Base-by-base conservation (phyloP, 2,797 vertebrate genomes). In the Crenichthys baileyi region DNA sequence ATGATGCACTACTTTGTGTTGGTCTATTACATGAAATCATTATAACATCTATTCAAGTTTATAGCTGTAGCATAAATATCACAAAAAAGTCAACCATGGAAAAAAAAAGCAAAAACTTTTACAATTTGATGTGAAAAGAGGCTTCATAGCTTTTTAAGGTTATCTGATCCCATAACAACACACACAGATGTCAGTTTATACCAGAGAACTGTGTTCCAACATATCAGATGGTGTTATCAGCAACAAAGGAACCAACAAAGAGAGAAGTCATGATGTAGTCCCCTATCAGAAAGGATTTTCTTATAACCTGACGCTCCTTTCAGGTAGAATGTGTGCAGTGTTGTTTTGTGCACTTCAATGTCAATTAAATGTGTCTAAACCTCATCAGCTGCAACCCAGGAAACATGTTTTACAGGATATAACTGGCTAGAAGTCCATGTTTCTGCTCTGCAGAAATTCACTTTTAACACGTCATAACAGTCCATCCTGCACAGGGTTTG, bases 31-130 rank as follows among this genome's bases (percentile, higher is more conserved):
- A 55, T 55, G 6, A 55, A 7, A 7, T 55, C 5, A 55, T 16
- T 12, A 51, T 16, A 51, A 51, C 15, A 51, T 13, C 11, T 4
- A 51, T 53, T 53, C 16, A 20, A 16, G 4, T 53, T 87, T 79
- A 70, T 84, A 26, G 87, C 73, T 61, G n/a, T 7, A 41, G 76
- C n/a, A 63, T n/a, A 70, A 81, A 76, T 48, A 80, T 77, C 36
- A 74, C 18, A 36, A 48, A 80, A 70, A 7, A 29, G 44, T 72
- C 41, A 68, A 68, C 51, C 39, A 80, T 56, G 72, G 7, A 0
- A 16, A 78, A 70, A 55, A 80, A 79, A 41, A 39, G 29, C 8
- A 61, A 70, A 22, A 50, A 77, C 44, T n/a, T 18, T 20, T 18
- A 11, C 36, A 56, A 44, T 70, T 70, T 48, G n/a, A 44, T n/a